These are phyloP conservation scores for Schizotus pectinicornis DNA, from an alignment of 2,888 invertebrate species.

Conservation along the genomic window DNA sequence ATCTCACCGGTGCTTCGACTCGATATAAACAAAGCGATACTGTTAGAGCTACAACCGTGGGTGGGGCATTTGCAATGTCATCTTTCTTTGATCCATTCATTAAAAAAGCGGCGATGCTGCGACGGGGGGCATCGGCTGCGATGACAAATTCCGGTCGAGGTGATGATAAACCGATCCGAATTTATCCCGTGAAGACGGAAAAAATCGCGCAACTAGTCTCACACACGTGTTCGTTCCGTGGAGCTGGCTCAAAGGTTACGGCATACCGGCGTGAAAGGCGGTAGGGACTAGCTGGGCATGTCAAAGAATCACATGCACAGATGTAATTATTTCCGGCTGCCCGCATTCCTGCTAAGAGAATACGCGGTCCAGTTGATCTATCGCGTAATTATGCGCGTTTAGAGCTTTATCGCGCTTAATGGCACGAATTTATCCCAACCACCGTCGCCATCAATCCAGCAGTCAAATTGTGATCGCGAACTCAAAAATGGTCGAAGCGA, in stretches of 20 bases:
- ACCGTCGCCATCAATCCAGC: too few relatives aligned
- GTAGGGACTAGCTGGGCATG: slow-evolving; percentile 12
- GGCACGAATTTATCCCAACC: too few relatives aligned
- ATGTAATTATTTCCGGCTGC: slow-evolving; percentile 7
- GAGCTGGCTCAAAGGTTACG: slow-evolving; percentile 12
- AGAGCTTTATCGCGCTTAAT: not conserved
- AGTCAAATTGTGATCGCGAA: too few relatives aligned
- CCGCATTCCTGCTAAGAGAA: not conserved
- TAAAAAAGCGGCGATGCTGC: not conserved
- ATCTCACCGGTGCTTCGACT: slow-evolving; percentile 1
- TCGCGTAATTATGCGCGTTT: not conserved
- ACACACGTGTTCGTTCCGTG: slow-evolving; percentile 22
- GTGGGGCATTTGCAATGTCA: slow-evolving; percentile 15
- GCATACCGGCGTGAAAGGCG: slow-evolving; percentile 8
- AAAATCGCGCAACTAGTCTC: not conserved
- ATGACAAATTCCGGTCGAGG: not conserved
- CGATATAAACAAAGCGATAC: slow-evolving; percentile 13
- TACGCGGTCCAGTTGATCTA: not conserved
- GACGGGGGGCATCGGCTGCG: not conserved
- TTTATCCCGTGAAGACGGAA: not conserved
- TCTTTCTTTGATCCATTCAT: slow-evolving; percentile 14
- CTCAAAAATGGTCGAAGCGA: not conserved
- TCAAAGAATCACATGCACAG: not conserved
- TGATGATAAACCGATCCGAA: not conserved
- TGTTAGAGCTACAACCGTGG: slow-evolving; percentile 9